Base-by-base conservation (phyloP, 2,888 invertebrate species). In the Magallana nippona region DNA sequence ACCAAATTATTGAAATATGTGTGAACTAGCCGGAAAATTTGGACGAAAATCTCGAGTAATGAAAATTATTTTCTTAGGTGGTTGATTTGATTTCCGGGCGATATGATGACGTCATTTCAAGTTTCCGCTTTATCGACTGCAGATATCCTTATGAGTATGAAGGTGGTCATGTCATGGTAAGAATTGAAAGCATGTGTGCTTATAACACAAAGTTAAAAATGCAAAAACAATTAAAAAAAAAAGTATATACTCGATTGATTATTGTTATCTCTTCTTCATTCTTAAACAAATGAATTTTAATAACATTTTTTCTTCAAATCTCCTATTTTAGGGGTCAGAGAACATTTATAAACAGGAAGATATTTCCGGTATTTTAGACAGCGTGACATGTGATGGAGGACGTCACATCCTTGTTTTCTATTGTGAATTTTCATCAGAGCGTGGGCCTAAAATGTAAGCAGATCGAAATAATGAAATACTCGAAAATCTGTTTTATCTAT, bases 391-490 rank as follows among this genome's bases (percentile, higher is more conserved):
- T 27, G 81, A 81, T 22, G 62, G 44, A 44, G 83, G 78, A 44
- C 81, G 85, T 13, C 81, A 79, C n/a, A 79, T 87, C 57, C 44
- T 87, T 63, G 63, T 87, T 44, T 85, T 87, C 82, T 85, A 87
- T 83, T 87, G 87, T 79, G 87, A 87, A 84, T 87, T 87, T 83
- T 87, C 87, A 17, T 87, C 87, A 15, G 77, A 85, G 32, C 81
- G 85, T 44, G 87, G 84, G 13, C 85, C 87, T 55, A 83, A 81
- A 63, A 56, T 87, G 87, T 87, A 85, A 87, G 85, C 57, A n/a
- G 15, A 17, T 78, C 19, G n/a, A n/a, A 1, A 55, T 10, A 19
- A 55, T 19, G 17, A 11, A 55, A n/a, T n/a, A 19, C 13, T 10
- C n/a, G 19, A 0, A 44, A 78, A n/a, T 17, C 13, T 44, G 10